Percentiles rank a stretch among this genome's conserved stretches.
These are phyloP conservation scores for Volucella inanis DNA, from an alignment of 2,888 invertebrate genomes.

Conservation along the genomic window DNA sequence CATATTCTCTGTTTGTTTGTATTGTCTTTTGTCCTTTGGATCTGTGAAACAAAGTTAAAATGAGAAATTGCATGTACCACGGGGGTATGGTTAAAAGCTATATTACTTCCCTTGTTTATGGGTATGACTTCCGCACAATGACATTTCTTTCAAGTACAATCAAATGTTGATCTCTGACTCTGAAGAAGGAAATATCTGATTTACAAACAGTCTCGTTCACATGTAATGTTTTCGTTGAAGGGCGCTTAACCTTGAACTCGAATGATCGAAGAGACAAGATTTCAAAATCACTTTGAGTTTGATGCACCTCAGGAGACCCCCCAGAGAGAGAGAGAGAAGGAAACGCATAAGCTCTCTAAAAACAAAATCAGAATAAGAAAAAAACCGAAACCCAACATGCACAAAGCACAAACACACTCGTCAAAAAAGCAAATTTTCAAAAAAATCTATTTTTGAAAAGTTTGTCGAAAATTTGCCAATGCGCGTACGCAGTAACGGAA, in stretches of 20 bases:
- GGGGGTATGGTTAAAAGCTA: constrained; percentile 11
- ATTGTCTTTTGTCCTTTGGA: constrained; percentile 16
- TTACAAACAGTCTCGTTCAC: neutral
- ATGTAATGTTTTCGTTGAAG: constrained; percentile 28
- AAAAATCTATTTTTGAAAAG: constrained; percentile 45
- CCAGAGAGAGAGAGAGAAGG: neutral
- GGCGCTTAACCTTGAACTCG: constrained; percentile 59
- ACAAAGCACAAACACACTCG: constrained; percentile 2
- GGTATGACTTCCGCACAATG: neutral
- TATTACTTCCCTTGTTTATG: constrained; percentile 21
- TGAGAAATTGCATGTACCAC: neutral
- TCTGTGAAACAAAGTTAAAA: constrained; percentile 4
- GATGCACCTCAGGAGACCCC: constrained; percentile 20
- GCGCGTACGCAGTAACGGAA: constrained; percentile 64
- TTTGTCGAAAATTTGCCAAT: constrained; percentile 64
- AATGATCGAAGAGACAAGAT: constrained; percentile 12
- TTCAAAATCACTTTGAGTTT: neutral
- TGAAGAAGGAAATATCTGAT: too few species aligned
- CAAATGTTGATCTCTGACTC: too few species aligned
- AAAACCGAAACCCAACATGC: constrained; percentile 6
- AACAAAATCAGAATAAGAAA: neutral
- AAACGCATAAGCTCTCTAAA: constrained; percentile 44
- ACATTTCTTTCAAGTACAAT: neutral
- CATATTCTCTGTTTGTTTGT: neutral
- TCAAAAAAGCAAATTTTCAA: constrained; percentile 33